Base-by-base conservation (phyloP, 2,113 vertebrate species). In the Prunella himalayana region DNA sequence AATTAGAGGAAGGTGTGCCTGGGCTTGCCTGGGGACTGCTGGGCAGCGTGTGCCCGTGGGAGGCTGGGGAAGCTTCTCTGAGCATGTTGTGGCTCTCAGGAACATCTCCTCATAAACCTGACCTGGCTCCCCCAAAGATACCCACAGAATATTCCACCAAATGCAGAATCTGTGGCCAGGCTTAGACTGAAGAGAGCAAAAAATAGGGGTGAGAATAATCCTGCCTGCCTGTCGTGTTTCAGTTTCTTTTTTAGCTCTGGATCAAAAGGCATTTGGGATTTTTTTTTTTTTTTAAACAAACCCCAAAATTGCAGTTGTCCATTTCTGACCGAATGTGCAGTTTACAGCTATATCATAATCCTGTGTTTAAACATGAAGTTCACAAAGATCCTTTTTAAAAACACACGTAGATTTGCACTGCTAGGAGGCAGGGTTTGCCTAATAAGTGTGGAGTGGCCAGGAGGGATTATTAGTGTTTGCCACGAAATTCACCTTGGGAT, bases 391-490 rank as follows among this genome's bases (percentile, higher is more conserved):
- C 15, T 25, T n/a, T 96, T 90, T 69, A 45, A 51, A 63, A 90
- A 96, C 96, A 93, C 96, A 69, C 41, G 79, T 93, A 79, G 85
- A 87, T 97, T 92, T 95, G 85, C 50, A 66, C 86, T 96, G 95
- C 82, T 86, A 93, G 97, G 92, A 93, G 91, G 71, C 70, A 95
- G 65, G 97, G 86, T 97, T 98, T 97, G 92, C 73, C 95, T 98
- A 95, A 97, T 97, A 97, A 98, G 92, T 95, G 94, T 70, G 61
- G 87, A 94, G 92, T 97, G 95, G 96, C 79, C 94, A 86, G 93
- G 88, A 96, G 87, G 96, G 97, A 83, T 97, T 97, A 96, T 93
- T 96, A 96, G 95, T 97, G 94, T 98, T 98, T 98, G 96, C 92
- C 90, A 92, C 95, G 45, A 91, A 90, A 97, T 98, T 97, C 98